Conservation (phyloP, 1,140 invertebrate species). For the Phthorimaea operculella region DNA sequence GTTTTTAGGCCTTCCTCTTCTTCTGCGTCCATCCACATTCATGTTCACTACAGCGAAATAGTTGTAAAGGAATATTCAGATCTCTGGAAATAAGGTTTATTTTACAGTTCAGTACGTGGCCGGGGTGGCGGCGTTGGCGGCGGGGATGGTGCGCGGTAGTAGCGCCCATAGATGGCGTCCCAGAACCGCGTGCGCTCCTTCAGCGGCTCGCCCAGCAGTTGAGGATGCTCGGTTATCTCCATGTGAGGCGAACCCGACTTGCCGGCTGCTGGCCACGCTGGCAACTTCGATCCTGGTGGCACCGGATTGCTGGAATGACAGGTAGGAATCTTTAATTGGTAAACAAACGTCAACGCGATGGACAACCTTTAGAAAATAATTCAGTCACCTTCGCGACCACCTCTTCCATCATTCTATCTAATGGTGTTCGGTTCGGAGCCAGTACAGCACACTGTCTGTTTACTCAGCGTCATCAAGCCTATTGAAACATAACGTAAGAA, state of each 20-base stretch:
- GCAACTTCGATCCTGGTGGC: constrained; percentile 18
- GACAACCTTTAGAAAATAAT: too few relatives aligned
- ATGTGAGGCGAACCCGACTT: constrained; percentile 25
- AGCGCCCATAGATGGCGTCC: constrained; percentile 26
- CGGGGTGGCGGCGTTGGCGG: constrained; percentile 12
- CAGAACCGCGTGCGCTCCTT: constrained; percentile 23
- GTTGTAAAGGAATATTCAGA: too few relatives aligned
- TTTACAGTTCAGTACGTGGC: background rate
- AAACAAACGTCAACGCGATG: too few relatives aligned
- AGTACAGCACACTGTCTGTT: too few relatives aligned
- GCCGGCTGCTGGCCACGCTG: constrained; percentile 24
- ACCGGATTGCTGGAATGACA: constrained; percentile 24
- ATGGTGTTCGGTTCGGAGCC: too few relatives aligned
- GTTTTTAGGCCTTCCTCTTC: too few relatives aligned
- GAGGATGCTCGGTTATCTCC: constrained; percentile 16
- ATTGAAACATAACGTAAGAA: too few relatives aligned
- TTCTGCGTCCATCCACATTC: too few relatives aligned
- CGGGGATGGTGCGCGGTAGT: constrained; percentile 20
- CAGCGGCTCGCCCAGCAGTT: constrained; percentile 16
- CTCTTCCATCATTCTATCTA: too few relatives aligned
- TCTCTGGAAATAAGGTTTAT: background rate
- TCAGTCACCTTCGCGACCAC: too few relatives aligned
- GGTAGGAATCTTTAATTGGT: constrained; percentile 2
- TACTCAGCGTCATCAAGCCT: background rate
- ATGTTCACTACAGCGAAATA: too few relatives aligned